These are phyloP conservation scores for Leucozona laternaria DNA, from an alignment of 2,888 invertebrate species.

Conservation along the genomic window DNA sequence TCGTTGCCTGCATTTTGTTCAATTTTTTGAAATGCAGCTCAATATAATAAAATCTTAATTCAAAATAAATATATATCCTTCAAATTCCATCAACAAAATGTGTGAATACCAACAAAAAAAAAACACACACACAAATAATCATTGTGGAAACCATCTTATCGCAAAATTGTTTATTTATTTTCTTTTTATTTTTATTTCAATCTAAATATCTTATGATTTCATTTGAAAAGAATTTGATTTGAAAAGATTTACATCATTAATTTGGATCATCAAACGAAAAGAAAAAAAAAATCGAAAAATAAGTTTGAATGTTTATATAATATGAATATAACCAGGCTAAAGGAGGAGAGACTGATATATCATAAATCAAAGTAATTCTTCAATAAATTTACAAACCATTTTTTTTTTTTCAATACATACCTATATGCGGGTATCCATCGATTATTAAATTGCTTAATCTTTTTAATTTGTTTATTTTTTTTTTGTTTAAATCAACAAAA, in stretches of 20 bases:
- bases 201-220: conserved; percentile 14
- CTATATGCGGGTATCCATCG: background rate
- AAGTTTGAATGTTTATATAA: background rate
- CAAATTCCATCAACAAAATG: background rate
- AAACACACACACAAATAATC: background rate
- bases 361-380: conserved; percentile 56
- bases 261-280: conserved; percentile 31
- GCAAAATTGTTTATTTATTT: conserved; percentile 11
- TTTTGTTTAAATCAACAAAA: background rate
- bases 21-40: no score
- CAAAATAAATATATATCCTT: background rate
- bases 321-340: background rate
- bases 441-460: background rate
- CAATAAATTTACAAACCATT: conserved; percentile 18
- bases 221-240: conserved; percentile 34
- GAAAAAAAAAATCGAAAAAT: background rate
- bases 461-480: background rate
- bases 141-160: background rate
- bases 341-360: conserved; percentile 7
- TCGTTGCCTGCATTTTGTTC: no score
- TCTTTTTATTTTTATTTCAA: background rate
- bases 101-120: background rate
- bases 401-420: background rate
- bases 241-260: conserved; percentile 45
- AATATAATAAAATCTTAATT: background rate